A percentile compares a stretch with the other conserved stretches of the same genome.
Conservation (phyloP, 2,888 invertebrate genomes). For the Ephialtes manifestator region DNA sequence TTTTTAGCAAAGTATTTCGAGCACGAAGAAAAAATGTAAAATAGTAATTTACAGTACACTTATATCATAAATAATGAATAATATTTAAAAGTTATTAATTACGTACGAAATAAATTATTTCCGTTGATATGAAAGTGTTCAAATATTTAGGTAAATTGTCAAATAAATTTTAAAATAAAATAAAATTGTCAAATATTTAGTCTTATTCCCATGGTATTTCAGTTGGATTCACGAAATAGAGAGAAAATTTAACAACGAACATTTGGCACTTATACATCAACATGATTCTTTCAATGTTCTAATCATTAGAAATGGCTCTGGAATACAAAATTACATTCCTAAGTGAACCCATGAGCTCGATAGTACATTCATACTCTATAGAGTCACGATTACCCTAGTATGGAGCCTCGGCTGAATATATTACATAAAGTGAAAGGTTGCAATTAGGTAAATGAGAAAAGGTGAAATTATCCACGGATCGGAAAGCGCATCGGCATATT, state of each 20-base stretch:
- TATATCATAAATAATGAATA: not conserved
- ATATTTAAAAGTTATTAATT: not conserved
- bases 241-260: not conserved
- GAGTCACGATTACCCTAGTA: constrained; percentile 27
- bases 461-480: constrained; percentile 75
- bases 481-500: constrained; percentile 62
- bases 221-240: not conserved
- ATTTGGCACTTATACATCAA: not conserved
- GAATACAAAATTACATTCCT: constrained; percentile 17
- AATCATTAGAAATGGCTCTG: not conserved
- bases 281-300: not conserved
- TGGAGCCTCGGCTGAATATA: constrained; percentile 48
- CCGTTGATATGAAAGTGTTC: not conserved
- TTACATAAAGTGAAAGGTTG: constrained; percentile 81
- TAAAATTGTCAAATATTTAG: not conserved
- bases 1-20: not conserved
- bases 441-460: constrained; percentile 74
- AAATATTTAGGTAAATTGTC: too few relatives aligned
- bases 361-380: not conserved
- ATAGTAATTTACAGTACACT: not conserved
- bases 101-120: not conserved
- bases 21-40: not conserved
- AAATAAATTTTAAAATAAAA: too few relatives aligned
- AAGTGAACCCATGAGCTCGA: not conserved
- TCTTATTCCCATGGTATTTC: not conserved